Evolutionary conservation across 2,888 invertebrate genomes (phyloP), one percentile per base, ranked within the genome.

Genomic region (Troides aeacus): DNA sequence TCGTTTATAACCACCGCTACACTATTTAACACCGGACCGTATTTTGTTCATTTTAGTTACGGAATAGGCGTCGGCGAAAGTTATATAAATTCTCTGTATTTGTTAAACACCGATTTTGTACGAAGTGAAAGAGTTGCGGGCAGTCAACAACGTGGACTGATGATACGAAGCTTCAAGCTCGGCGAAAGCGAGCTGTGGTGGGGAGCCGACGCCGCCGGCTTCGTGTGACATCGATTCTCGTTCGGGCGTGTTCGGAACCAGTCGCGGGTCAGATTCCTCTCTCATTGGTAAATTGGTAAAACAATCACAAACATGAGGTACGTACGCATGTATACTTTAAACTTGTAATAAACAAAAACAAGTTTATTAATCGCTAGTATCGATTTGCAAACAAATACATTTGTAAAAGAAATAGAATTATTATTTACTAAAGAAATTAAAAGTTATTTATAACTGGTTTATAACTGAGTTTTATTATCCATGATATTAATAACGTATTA

Each of bases 11-110:
- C 63, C 71, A 67, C 69, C 74, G 70, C 74, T 76, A 74, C 74
- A 77, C 82, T 91, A 92, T 86, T 92, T 92, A 76, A 92, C 92
- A 75, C 92, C 92, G 70, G 92, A 92, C 73, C 92, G 81, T 81
- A 92, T 82, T 88, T 89, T 89, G 79, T 77, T 83, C 91, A 92
- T 92, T 88, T 79, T 92, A 81, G 86, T 76, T 60, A 74, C 73
- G 71, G 46, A 75, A 68, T 73, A 61, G 12, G 71, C 72, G 69
- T 70, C 72, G 72, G 70, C 73, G 74, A 72, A 70, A 73, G 69
- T 66, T 68, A 70, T 73, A 72, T 73, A 73, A 72, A 69, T 39
- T 10, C 72, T 72, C 67, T 66, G 65, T 76, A 74, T 77, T 70
- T 74, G 72, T 75, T 73, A 71, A 21, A 74, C 70, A 69, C 61